Conservation (phyloP, 2,797 vertebrate species). For the Girardinus metallicus region DNA sequence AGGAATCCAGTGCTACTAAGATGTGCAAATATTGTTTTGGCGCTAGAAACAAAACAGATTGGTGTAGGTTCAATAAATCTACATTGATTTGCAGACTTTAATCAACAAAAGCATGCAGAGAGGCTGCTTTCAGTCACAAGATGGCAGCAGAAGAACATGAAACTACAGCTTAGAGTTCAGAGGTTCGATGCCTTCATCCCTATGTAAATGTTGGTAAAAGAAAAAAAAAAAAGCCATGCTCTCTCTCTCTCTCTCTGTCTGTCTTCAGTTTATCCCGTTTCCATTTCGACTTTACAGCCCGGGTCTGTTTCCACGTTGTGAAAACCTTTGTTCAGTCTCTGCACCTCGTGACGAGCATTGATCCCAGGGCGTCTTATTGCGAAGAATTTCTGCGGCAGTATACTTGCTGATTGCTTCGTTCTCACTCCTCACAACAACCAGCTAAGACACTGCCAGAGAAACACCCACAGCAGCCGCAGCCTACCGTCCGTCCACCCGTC, state of each 20-base stretch:
- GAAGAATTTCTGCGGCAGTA: constrained; percentile 99
- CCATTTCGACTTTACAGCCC: constrained; percentile 32
- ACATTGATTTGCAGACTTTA: constrained; percentile 30
- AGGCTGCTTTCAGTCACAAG: constrained; percentile 60
- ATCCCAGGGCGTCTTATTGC: constrained; percentile 79
- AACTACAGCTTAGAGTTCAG: constrained; percentile 1
- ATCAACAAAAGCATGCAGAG: constrained; percentile 28
- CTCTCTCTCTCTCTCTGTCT: constrained; percentile 12
- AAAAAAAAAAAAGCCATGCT: constrained; percentile 26
- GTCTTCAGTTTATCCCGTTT: constrained; percentile 23
- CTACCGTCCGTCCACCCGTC: neutral
- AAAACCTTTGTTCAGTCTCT: constrained; percentile 5
- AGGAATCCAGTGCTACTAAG: neutral
- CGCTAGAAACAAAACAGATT: neutral
- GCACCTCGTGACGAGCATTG: neutral
- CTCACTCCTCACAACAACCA: constrained; percentile 98
- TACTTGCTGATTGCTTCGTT: constrained; percentile 99
- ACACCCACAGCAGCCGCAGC: constrained; percentile 90
- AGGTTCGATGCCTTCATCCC: constrained; percentile 40
- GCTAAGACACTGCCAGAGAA: constrained; percentile 99
- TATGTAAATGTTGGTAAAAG: constrained; percentile 27
- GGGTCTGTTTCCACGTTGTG: neutral
- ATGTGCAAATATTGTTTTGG: constrained; percentile 13
- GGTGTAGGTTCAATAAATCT: constrained; percentile 14
- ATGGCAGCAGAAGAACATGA: constrained; percentile 69